A percentile compares a stretch with the other conserved stretches of the same genome.
These are phyloP conservation scores for Tangara arthus DNA, from an alignment of 2,797 vertebrate species.

Conservation along the genomic window DNA sequence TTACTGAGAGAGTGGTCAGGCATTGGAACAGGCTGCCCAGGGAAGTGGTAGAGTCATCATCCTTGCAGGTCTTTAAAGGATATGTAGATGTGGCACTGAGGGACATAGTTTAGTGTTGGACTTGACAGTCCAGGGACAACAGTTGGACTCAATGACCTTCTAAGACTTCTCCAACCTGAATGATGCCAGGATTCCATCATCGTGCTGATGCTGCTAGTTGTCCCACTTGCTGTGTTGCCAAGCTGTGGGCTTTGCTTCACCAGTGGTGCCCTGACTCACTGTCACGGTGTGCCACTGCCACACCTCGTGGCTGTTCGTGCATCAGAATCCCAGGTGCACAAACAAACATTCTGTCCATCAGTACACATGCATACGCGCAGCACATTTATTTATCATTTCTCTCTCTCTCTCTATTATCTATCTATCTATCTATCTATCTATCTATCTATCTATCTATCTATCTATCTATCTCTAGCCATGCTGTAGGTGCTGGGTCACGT, in stretches of 20 bases:
- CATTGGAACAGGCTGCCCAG: background rate
- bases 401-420: background rate
- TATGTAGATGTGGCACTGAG: background rate
- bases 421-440: background rate
- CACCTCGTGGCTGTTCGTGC: rapidly evolving
- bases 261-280: background rate
- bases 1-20: background rate
- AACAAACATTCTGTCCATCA: background rate
- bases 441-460: background rate
- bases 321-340: background rate
- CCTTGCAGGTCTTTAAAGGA: background rate
- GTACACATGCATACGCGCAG: background rate
- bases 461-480: background rate
- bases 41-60: background rate
- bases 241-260: background rate
- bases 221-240: rapidly evolving
- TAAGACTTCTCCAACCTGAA: background rate
- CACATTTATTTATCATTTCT: no score
- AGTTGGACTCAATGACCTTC: background rate
- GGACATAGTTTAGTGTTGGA: background rate
- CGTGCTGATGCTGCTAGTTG: background rate
- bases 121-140: background rate
- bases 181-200: rapidly evolving
- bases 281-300: rapidly evolving
- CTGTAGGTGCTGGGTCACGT: background rate